Conservation (phyloP, 2,113 vertebrate species). For the Erpornis zantholeuca region DNA sequence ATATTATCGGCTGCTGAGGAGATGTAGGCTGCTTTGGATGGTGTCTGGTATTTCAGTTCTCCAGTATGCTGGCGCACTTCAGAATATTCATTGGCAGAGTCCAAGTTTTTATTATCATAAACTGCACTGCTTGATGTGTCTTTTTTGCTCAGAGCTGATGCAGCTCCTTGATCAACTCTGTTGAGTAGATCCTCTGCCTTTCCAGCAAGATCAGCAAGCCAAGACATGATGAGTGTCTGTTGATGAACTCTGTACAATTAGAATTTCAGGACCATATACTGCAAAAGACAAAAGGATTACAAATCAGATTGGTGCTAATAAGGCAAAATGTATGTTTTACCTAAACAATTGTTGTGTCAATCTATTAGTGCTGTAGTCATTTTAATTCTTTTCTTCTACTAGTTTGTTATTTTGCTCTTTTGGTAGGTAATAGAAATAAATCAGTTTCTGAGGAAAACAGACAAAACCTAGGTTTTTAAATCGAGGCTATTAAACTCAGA, state of each 20-base stretch:
- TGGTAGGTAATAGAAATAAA: background rate
- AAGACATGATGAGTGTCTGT: constrained; percentile 83
- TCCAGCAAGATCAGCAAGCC: constrained; percentile 91
- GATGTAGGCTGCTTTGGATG: constrained; percentile 76
- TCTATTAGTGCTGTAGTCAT: background rate
- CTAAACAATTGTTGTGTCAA: background rate
- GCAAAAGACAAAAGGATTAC: background rate
- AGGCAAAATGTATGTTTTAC: background rate
- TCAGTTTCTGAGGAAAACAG: background rate
- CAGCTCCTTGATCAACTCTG: constrained; percentile 95
- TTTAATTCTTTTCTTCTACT: background rate
- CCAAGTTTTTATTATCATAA: constrained; percentile 54
- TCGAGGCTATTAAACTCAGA: background rate
- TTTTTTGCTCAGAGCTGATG: constrained; percentile 84
- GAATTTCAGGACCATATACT: background rate
- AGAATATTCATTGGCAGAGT: constrained; percentile 53
- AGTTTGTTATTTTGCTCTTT: background rate
- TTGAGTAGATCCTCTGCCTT: constrained; percentile 95
- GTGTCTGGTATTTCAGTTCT: constrained; percentile 63
- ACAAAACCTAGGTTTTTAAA: background rate
- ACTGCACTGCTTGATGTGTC: constrained; percentile 28
- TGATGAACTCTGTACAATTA: background rate
- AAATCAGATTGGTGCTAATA: background rate
- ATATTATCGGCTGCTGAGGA: constrained; percentile 90
- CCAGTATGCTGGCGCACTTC: constrained; percentile 39